Base-by-base conservation (phyloP, 2,888 invertebrate species). In the Glyphotaelius pellucidus region DNA sequence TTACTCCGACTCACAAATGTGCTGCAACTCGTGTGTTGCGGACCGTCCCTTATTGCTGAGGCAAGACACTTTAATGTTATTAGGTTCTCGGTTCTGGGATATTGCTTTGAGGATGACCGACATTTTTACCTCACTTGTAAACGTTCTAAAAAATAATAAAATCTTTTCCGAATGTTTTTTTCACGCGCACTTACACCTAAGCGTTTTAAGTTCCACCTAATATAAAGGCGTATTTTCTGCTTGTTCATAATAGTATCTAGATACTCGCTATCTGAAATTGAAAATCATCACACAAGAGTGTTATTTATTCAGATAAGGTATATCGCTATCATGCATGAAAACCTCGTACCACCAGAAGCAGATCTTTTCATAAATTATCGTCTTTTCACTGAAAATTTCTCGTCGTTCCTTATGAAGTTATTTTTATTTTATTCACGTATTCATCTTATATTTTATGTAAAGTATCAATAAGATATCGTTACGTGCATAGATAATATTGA, bases 71-170 rank as follows among this genome's bases (percentile, higher is more conserved):
- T 80, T 85, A 30, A 85, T 80, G 90, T 67, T 86, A 91, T 91
- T 91, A 91, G 80, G 90, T 91, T 89, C 31, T 89, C 89, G 80
- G 90, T 91, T 89, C 31, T 89, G 67, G 35, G 90, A 90, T 91
- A 90, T 91, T 91, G 86, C 91, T 91, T 90, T 91, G 91, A 85
- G 80, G 85, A 89, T 90, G 38, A 52, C 91, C 91, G 91, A 89
- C 91, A 88, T 89, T 35, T 88, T 89, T 89, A 86, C 31, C 38
- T 35, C 84, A 84, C 84, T 67, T 67, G 67, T 67, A 67, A 67
- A 67, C 67, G 67, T 67, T n/a, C 67, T n/a, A 67, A 67, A 67
- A 67, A 67, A 67, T 67, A 67, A 67, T 67, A 67, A 67, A 67
- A 67, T 52, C 67, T 67, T 25, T 67, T 67, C 25, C 9, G 67